phyloP scores from a whole-genome alignment of 2,888 invertebrate species.

The Dynastes hyllus region DNA sequence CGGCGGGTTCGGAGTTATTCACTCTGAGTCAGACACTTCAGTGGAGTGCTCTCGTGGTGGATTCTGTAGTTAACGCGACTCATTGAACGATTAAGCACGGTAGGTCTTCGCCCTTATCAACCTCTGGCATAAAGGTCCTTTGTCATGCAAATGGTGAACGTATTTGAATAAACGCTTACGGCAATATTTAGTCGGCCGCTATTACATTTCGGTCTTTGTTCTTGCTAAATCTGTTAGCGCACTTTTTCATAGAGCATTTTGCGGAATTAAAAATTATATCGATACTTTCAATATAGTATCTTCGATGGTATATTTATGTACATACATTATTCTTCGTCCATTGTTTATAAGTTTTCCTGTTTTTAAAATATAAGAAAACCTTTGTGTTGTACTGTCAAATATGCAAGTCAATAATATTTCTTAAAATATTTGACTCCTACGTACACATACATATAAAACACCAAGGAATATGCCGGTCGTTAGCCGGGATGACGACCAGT shows the following conservation, averaged over 20 bases:
- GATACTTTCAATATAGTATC: not conserved
- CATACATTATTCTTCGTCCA: no score
- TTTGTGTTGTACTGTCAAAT: no score
- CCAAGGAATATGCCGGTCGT: no score
- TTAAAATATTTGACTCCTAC: no score
- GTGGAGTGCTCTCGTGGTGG: slow-evolving; percentile 59
- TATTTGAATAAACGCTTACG: slow-evolving; percentile 63
- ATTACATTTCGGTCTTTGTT: slow-evolving; percentile 55
- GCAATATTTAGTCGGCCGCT: slow-evolving; percentile 60
- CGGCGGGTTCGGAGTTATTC: slow-evolving; percentile 44
- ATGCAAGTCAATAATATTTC: no score
- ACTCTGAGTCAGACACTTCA: slow-evolving; percentile 59
- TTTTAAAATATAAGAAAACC: no score
- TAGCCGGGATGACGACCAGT: no score
- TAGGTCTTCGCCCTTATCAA: slow-evolving; percentile 59
- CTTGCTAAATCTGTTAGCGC: slow-evolving; percentile 34
- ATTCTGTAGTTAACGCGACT: slow-evolving; percentile 61
- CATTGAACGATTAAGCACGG: slow-evolving; percentile 60
- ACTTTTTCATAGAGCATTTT: slow-evolving; percentile 1
- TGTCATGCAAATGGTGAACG: slow-evolving; percentile 59
- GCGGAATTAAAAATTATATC: not conserved
- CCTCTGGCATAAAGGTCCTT: slow-evolving; percentile 57
- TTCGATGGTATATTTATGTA: no score
- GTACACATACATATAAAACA: no score
- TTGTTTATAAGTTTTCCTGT: no score